A percentile compares a stretch with the other conserved stretches of the same genome.
phyloP scores from a whole-genome alignment of 2,113 vertebrate species.

The Mellivora capensis region DNA sequence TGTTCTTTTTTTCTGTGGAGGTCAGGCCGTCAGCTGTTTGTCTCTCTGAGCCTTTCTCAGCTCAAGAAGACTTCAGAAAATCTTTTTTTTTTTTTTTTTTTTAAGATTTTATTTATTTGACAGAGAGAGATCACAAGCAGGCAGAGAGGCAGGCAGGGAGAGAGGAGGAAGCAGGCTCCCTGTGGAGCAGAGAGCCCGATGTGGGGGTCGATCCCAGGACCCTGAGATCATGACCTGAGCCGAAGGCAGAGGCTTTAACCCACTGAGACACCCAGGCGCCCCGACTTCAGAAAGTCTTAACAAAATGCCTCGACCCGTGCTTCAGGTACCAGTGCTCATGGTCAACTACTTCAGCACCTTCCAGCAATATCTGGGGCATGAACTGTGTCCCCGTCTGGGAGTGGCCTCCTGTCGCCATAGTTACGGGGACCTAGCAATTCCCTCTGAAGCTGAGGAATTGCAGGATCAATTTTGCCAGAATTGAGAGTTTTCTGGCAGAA shows the following conservation, averaged over 20 bases:
- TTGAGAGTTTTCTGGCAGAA: background rate
- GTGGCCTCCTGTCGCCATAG: background rate
- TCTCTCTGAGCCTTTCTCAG: background rate
- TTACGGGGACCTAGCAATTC: background rate
- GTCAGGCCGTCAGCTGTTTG: background rate
- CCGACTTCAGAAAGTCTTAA: background rate
- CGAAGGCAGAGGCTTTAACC: too few species aligned
- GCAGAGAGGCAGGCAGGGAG: too few species aligned
- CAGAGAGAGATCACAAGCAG: too few species aligned
- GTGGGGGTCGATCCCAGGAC: too few species aligned
- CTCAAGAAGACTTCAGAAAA: background rate
- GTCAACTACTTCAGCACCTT: background rate
- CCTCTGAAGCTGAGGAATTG: background rate
- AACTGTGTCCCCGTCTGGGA: background rate
- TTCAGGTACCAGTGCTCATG: background rate
- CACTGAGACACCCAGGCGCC: too few species aligned
- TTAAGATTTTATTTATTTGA: too few species aligned
- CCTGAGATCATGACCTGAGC: too few species aligned
- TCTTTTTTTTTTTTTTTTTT: too few species aligned
- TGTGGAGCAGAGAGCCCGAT: too few species aligned
- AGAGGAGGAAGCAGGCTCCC: too few species aligned
- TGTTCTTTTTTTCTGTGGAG: background rate
- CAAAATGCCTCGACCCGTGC: background rate
- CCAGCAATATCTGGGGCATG: accelerated
- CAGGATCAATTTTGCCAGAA: background rate